Conservation (phyloP, 2,113 vertebrate genomes). For the Clarias macrocephalus region DNA sequence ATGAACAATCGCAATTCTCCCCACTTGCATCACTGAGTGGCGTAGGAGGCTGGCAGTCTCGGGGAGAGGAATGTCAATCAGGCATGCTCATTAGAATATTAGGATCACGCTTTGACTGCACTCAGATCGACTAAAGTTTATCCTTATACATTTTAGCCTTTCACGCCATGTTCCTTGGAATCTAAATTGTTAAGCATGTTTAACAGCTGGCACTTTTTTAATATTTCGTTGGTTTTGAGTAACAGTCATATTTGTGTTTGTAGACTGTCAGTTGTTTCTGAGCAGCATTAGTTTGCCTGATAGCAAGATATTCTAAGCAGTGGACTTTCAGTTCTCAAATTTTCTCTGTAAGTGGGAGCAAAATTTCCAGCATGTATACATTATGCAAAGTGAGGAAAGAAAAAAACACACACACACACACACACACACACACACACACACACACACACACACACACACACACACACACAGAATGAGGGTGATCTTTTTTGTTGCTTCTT, state of each 20-base stretch:
- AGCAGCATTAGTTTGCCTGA: neutral
- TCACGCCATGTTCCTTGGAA: neutral
- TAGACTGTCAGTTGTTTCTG: neutral
- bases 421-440: too few relatives aligned
- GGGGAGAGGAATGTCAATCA: slow-evolving; percentile 21
- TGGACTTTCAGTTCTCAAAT: neutral
- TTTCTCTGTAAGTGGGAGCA: neutral
- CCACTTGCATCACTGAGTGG: slow-evolving; percentile 31
- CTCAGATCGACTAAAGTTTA: neutral
- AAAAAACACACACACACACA: too few relatives aligned
- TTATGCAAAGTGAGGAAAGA: neutral
- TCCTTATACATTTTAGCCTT: neutral
- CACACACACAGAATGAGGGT: too few relatives aligned
- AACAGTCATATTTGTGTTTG: neutral
- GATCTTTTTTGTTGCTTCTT: too few relatives aligned
- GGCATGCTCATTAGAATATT: slow-evolving; percentile 27
- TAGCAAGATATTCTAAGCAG: neutral
- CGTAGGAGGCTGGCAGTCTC: slow-evolving; percentile 28
- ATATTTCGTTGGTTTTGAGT: neutral
- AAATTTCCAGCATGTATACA: slow-evolving; percentile 12
- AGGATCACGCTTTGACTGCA: slow-evolving; percentile 13
- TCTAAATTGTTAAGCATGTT: neutral
- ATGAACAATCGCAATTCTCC: slow-evolving; percentile 32
- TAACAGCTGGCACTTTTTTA: neutral
- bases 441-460: too few relatives aligned